A percentile compares a stretch with the other conserved stretches of the same genome.
phyloP scores from a whole-genome alignment of 37 sponge, comb jelly and placozoan genomes.

The Haliclona indistincta region DNA sequence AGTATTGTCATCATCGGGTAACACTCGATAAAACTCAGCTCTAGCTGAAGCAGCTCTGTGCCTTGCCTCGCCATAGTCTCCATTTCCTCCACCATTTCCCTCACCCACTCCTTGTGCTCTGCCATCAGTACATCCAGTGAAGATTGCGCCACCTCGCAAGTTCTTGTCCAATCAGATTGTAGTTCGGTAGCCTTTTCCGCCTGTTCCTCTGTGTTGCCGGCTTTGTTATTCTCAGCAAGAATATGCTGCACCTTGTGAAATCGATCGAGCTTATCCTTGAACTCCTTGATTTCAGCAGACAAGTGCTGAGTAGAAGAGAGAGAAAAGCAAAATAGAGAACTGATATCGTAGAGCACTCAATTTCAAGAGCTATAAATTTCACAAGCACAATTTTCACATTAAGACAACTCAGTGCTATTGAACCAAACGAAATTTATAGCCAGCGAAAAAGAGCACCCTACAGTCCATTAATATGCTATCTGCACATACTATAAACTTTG shows the following conservation, averaged over 20 bases:
- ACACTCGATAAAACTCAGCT: not conserved
- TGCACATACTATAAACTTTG: slow-evolving; percentile 37
- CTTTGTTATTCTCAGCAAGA: not conserved
- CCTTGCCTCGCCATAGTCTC: not conserved
- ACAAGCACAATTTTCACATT: no score
- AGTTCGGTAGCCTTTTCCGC: not conserved
- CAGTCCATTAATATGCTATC: not conserved
- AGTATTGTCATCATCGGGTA: not conserved
- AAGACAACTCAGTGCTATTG: no score
- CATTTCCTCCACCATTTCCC: not conserved
- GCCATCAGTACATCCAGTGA: not conserved
- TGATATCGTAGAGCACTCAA: no score
- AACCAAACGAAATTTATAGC: no score
- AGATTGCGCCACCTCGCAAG: not conserved
- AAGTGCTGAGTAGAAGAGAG: not conserved
- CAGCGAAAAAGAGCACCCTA: no score
- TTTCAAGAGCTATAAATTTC: no score
- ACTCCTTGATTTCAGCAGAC: not conserved
- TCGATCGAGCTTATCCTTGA: not conserved
- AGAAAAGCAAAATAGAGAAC: no score
- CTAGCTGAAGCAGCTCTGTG: not conserved
- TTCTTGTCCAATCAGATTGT: not conserved
- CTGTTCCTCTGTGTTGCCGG: not conserved
- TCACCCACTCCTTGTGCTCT: not conserved
- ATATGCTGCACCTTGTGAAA: not conserved